Percentiles rank a stretch among this genome's conserved stretches.
Evolutionary conservation across 2,888 invertebrate genomes (phyloP).

Genomic region (Dyspetes luteomarginatus): DNA sequence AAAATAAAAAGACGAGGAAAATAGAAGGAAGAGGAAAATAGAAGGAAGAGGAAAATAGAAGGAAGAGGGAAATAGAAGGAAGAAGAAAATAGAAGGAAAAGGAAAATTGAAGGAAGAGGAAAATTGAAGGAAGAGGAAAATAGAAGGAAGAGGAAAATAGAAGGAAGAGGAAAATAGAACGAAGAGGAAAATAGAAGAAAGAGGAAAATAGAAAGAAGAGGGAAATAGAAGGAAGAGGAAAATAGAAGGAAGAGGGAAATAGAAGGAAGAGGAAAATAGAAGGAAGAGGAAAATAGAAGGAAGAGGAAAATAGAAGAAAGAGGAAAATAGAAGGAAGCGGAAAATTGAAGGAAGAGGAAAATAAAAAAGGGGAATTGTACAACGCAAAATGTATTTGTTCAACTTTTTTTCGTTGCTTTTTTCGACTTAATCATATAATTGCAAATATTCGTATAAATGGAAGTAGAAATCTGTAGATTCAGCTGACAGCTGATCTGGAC

Average conservation of each 20-base stretch:
- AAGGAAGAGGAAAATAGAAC: background rate
- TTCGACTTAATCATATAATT: no score
- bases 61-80: background rate
- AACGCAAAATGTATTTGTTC: no score
- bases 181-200: background rate
- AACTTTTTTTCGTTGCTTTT: no score
- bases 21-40: constrained; percentile 51
- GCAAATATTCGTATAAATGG: constrained; percentile 76
- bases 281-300: no score
- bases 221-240: background rate
- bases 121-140: constrained; percentile 17
- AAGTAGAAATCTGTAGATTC: constrained; percentile 64
- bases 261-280: no score
- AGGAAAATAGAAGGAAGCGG: no score
- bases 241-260: no score
- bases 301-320: no score
- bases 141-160: background rate
- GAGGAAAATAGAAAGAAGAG: background rate
- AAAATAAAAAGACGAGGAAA: constrained; percentile 52
- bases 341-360: no score
- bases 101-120: background rate
- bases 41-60: background rate
- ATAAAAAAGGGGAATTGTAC: no score
- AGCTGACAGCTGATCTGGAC: constrained; percentile 73
- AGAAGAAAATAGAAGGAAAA: background rate